Base-by-base conservation (phyloP, 2,888 invertebrate species). In the Ectemnius lituratus region DNA sequence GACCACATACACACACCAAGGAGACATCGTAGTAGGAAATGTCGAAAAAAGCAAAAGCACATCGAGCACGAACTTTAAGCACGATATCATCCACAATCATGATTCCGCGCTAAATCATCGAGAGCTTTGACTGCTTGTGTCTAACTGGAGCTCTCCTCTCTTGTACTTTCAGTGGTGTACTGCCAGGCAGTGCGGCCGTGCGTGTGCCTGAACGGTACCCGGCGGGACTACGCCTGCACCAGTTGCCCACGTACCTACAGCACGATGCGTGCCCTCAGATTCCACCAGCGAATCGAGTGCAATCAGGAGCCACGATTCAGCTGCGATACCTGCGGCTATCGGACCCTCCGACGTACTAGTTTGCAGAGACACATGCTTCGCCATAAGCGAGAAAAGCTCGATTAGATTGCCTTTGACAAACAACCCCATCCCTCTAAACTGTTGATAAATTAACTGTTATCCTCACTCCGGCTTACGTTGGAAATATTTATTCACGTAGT, bases 231-330 rank as follows among this genome's bases (percentile, higher is more conserved):
- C 45, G 70, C 78, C 18, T 86, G 86, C 78, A 73, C 70, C 67
- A 70, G 73, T n/a, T 87, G 86, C 67, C 79, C 80, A 0, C 78
- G 79, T 60, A 81, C 58, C 6, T 88, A 87, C 79, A 86, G 84
- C 68, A 79, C 85, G 3, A 45, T 79, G 45, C 76, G 79, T 57
- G 82, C 86, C 0, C 61, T 85, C 20, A 83, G 78, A 59, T 87
- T 84, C 67, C 87, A 88, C 77, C 84, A 83, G 62, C 79, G 71
- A 59, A 80, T 82, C 70, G 87, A 88, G 61, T 87, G 87, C 62
- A 85, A 84, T 58, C 74, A 74, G 16, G 83, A 87, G 45, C 85
- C 86, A 5, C 80, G 75, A 23, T 86, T 82, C 70, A 75, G 57
- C 46, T 88, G 87, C 60, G 77, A 78, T 23, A 79, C 73, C 56